phyloP scores from a whole-genome alignment of 2,888 invertebrate genomes.

The Chelonus formosanus region DNA sequence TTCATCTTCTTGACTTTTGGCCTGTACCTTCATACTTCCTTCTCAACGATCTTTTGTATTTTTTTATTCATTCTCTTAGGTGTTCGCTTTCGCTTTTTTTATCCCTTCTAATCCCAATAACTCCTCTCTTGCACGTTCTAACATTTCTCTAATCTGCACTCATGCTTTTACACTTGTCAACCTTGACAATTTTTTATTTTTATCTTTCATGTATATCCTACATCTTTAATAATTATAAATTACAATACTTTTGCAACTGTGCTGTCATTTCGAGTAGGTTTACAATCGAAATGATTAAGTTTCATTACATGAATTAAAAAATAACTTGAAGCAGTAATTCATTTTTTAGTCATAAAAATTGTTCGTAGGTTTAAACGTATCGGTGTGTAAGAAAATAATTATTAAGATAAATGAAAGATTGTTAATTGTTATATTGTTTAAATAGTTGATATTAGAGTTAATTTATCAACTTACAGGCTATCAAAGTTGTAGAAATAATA shows the following conservation, averaged over 20 bases:
- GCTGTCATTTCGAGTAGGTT: no score
- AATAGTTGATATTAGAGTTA: constrained; percentile 2
- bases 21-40: constrained; percentile 32
- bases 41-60: background rate
- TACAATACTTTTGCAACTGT: no score
- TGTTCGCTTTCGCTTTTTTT: constrained; percentile 6
- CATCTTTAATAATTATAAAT: no score
- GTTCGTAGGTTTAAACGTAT: no score
- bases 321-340: no score
- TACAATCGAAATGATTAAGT: no score
- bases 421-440: background rate
- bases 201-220: background rate
- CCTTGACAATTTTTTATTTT: background rate
- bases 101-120: constrained; percentile 28
- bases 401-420: no score
- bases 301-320: no score
- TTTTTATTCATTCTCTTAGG: constrained; percentile 5
- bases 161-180: constrained; percentile 11
- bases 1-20: constrained; percentile 51
- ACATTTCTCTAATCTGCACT: constrained; percentile 15
- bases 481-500: background rate
- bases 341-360: no score
- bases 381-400: no score
- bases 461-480: no score
- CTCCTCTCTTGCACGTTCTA: constrained; percentile 13